phyloP scores from a whole-genome alignment of 2,113 vertebrate genomes.

The Platichthys flesus region DNA sequence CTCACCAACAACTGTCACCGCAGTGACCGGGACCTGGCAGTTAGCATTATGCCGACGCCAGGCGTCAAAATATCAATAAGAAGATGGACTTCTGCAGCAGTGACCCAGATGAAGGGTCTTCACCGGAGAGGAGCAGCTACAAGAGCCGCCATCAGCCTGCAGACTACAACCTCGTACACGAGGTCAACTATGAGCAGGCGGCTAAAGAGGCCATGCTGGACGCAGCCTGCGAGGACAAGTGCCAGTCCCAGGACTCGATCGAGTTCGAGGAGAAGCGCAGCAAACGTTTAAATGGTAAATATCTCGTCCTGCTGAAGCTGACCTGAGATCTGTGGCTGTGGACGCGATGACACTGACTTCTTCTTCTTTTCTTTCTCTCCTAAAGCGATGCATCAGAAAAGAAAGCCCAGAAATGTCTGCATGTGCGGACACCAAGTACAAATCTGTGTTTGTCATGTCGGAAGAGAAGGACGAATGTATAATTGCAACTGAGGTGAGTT shows the following conservation, averaged over 20 bases:
- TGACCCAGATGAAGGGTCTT: constrained; percentile 87
- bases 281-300: constrained; percentile 89
- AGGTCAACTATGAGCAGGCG: constrained; percentile 87
- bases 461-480: constrained; percentile 98
- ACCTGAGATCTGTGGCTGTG: rapidly evolving
- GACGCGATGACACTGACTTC: constrained; percentile 31
- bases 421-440: constrained; percentile 97
- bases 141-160: constrained; percentile 86
- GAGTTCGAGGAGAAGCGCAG: constrained; percentile 83
- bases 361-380: constrained; percentile 38
- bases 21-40: constrained; percentile 89
- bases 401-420: constrained; percentile 88
- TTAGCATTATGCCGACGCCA: constrained; percentile 86
- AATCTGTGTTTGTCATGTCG: constrained; percentile 98
- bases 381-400: constrained; percentile 88
- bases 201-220: constrained; percentile 86
- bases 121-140: constrained; percentile 88
- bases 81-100: constrained; percentile 91
- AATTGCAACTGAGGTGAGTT: constrained; percentile 97
- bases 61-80: constrained; percentile 98
- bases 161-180: constrained; percentile 95
- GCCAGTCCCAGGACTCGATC: constrained; percentile 83
- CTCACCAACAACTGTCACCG: constrained; percentile 92
- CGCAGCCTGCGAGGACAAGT: constrained; percentile 82
- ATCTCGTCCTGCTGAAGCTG: background rate